Evolutionary conservation across 2,888 invertebrate genomes (phyloP).

Genomic region (Balanococcus diminutus): DNA sequence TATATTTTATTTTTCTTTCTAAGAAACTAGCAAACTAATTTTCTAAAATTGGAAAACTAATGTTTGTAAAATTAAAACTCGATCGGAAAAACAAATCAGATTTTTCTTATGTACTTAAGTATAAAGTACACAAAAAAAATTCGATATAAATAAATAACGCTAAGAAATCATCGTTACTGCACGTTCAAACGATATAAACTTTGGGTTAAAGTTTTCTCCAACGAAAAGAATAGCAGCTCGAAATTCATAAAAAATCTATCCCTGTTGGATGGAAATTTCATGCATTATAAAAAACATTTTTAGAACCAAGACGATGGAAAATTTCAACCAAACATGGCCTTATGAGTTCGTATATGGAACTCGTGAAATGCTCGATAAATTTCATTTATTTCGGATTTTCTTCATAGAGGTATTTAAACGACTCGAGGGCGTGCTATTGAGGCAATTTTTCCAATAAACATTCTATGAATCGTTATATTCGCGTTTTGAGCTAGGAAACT

Average conservation of each 20-base stretch:
- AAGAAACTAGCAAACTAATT: too few relatives aligned
- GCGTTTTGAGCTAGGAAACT: neutral
- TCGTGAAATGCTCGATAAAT: constrained; percentile 8
- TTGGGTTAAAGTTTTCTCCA: neutral
- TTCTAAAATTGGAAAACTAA: neutral
- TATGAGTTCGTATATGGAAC: neutral
- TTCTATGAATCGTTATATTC: neutral
- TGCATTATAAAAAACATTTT: neutral
- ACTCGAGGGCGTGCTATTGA: neutral
- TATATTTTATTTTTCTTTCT: too few relatives aligned
- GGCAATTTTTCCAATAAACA: neutral
- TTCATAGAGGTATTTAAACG: neutral
- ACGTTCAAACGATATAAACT: neutral
- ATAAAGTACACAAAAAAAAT: neutral
- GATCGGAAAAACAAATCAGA: neutral
- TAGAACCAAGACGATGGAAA: neutral
- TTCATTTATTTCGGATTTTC: neutral
- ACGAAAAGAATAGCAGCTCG: neutral
- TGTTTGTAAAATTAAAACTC: neutral
- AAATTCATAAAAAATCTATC: neutral
- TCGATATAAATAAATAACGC: neutral
- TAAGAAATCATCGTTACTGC: neutral
- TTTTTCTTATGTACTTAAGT: neutral
- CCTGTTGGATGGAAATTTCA: neutral
- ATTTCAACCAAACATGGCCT: neutral